These are phyloP conservation scores for Agonopterix alstromeriana DNA, from an alignment of 2,888 invertebrate species.

Conservation along the genomic window DNA sequence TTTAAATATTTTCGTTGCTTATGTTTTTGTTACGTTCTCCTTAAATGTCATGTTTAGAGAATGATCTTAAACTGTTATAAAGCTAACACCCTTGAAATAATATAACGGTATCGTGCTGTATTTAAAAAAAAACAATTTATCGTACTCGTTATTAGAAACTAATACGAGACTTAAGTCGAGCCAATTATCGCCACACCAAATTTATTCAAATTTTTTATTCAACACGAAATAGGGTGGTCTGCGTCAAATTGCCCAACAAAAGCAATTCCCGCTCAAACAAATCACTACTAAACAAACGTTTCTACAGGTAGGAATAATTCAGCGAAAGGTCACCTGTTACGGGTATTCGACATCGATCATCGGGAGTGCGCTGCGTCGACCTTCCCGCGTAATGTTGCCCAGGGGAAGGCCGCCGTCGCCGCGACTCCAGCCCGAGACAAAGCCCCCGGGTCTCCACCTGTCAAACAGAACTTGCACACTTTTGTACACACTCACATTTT, in stretches of 20 bases:
- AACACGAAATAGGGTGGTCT: constrained; percentile 35
- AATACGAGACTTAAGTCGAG: no score
- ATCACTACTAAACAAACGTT: constrained; percentile 72
- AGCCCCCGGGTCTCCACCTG: constrained; percentile 48
- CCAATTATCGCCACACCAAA: not conserved
- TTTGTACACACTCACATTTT: constrained; percentile 47
- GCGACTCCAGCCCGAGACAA: constrained; percentile 53
- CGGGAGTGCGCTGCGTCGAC: constrained; percentile 66
- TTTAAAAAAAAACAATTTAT: no score
- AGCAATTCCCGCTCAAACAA: constrained; percentile 63
- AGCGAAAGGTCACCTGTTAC: constrained; percentile 74
- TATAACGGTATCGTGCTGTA: no score
- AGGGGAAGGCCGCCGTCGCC: constrained; percentile 42
- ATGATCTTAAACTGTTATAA: no score
- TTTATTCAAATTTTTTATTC: constrained; percentile 23
- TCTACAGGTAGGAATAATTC: constrained; percentile 73
- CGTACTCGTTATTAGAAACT: no score
- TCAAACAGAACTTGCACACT: constrained; percentile 53
- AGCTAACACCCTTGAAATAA: no score
- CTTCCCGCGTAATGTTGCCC: constrained; percentile 68
- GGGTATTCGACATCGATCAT: constrained; percentile 74
- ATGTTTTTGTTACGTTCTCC: no score
- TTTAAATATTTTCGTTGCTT: no score
- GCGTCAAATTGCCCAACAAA: constrained; percentile 33
- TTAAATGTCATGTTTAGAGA: no score